Evolutionary conservation across 1,140 invertebrate genomes (phyloP).

Genomic region (Pygmarrhopalites habei): DNA sequence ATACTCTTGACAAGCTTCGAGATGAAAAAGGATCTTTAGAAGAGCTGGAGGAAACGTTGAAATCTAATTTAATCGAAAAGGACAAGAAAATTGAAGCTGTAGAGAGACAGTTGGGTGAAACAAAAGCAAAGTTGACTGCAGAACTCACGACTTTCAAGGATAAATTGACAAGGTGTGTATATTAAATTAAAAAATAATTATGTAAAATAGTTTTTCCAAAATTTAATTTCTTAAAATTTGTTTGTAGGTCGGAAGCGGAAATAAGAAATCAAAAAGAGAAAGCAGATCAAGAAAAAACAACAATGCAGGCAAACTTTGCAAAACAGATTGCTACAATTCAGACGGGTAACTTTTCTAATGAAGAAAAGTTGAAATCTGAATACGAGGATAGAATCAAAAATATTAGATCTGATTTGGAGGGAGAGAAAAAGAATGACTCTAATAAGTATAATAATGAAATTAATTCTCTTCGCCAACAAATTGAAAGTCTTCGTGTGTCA

Average conservation of each 20-base stretch:
- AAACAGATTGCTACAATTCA: slow-evolving; percentile 24
- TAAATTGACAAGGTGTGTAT: slow-evolving; percentile 24
- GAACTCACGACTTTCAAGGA: slow-evolving; percentile 29
- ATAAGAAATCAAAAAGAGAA: slow-evolving; percentile 30
- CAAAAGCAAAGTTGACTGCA: slow-evolving; percentile 60
- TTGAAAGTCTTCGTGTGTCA: slow-evolving; percentile 69
- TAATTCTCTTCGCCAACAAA: slow-evolving; percentile 61
- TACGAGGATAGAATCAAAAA: slow-evolving; percentile 31
- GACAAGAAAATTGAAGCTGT: slow-evolving; percentile 65
- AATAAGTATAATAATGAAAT: slow-evolving; percentile 62
- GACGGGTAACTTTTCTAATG: slow-evolving; percentile 10
- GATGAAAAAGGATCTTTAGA: slow-evolving; percentile 72
- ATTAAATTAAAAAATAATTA: neutral
- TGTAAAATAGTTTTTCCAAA: neutral
- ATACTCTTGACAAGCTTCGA: slow-evolving; percentile 30
- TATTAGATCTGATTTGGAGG: slow-evolving; percentile 48
- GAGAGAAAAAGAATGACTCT: slow-evolving; percentile 68
- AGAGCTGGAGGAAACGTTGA: slow-evolving; percentile 67
- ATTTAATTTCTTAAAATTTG: no score
- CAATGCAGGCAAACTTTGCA: slow-evolving; percentile 29
- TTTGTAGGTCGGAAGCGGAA: slow-evolving; percentile 28
- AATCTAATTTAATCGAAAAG: slow-evolving; percentile 57
- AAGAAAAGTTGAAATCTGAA: slow-evolving; percentile 33
- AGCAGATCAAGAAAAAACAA: slow-evolving; percentile 29
- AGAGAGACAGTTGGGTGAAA: slow-evolving; percentile 64